phyloP scores from a whole-genome alignment of 2,113 vertebrate species.

The Sorex araneus region DNA sequence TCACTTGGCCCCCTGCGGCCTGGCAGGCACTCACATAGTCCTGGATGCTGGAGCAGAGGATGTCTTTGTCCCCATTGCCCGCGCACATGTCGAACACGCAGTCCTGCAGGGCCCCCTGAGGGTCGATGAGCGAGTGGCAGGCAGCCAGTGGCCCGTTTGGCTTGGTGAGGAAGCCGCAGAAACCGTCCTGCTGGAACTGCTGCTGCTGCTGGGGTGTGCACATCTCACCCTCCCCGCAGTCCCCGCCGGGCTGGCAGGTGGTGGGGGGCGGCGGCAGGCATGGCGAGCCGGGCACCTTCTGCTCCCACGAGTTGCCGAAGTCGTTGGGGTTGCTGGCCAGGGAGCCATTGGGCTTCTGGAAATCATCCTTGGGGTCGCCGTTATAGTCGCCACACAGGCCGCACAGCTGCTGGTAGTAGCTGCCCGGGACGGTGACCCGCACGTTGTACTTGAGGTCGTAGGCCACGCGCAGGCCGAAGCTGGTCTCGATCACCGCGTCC shows the following conservation, averaged over 20 bases:
- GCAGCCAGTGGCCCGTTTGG: conserved; percentile 79
- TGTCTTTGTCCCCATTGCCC: not conserved
- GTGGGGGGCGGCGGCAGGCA: accelerated
- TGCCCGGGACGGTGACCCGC: conserved; percentile 77
- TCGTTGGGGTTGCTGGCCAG: not conserved
- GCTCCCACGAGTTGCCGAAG: conserved; percentile 86
- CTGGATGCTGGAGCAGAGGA: conserved; percentile 90
- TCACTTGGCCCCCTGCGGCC: conserved; percentile 77
- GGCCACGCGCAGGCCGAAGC: conserved; percentile 82
- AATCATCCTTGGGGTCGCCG: conserved; percentile 66
- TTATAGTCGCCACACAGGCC: conserved; percentile 90
- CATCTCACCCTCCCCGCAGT: accelerated
- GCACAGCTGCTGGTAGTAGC: conserved; percentile 82
- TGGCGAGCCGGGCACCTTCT: accelerated
- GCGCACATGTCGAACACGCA: conserved; percentile 85
- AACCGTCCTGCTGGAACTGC: conserved; percentile 84
- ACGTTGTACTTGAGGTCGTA: conserved; percentile 84
- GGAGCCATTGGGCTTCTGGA: conserved; percentile 78
- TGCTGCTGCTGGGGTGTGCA: conserved; percentile 78
- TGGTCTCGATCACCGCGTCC: conserved; percentile 67
- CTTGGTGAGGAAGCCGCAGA: conserved; percentile 85
- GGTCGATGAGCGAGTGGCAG: conserved; percentile 81
- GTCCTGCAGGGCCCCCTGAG: conserved; percentile 68
- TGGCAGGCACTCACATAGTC: conserved; percentile 91
- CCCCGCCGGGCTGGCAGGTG: not conserved